phyloP scores from a whole-genome alignment of 2,888 invertebrate genomes.

The Andrena chrysosceles region DNA sequence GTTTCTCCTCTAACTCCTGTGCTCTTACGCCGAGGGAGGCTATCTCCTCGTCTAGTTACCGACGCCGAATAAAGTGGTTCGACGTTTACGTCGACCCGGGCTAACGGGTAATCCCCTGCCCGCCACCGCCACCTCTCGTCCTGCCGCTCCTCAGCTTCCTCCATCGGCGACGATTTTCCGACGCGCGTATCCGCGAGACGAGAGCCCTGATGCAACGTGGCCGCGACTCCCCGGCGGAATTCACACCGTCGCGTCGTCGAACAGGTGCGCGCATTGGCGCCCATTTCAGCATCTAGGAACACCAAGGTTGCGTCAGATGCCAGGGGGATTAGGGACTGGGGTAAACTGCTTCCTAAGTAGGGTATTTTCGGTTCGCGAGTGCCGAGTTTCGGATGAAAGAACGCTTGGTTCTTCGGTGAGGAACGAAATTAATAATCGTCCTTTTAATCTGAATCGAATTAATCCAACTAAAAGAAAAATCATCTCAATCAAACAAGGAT shows the following conservation, averaged over 20 bases:
- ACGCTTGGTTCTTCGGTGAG: too few species aligned
- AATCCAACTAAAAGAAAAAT: too few species aligned
- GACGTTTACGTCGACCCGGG: conserved; percentile 75
- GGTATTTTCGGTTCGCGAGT: too few species aligned
- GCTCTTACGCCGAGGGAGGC: conserved; percentile 72
- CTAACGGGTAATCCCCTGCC: conserved; percentile 73
- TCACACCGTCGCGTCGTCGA: not conserved
- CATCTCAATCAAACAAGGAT: too few species aligned
- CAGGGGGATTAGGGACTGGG: not conserved
- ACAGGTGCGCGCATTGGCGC: conserved; percentile 55
- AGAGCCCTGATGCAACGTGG: conserved; percentile 18
- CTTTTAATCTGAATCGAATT: too few species aligned
- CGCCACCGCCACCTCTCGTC: conserved; percentile 28
- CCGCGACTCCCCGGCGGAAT: conserved; percentile 23
- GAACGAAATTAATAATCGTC: too few species aligned
- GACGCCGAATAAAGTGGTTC: conserved; percentile 77
- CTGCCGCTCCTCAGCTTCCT: conserved; percentile 16
- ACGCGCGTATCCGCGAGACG: conserved; percentile 47
- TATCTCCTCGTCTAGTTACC: conserved; percentile 75
- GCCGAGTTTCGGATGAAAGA: not conserved
- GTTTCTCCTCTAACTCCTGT: conserved; percentile 52
- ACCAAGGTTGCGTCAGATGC: not conserved
- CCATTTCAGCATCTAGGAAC: conserved; percentile 26
- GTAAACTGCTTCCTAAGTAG: not conserved
- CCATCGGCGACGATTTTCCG: conserved; percentile 58